These are phyloP conservation scores for Drosophila serrata DNA, from an alignment of 1,140 invertebrate genomes.

Conservation along the genomic window DNA sequence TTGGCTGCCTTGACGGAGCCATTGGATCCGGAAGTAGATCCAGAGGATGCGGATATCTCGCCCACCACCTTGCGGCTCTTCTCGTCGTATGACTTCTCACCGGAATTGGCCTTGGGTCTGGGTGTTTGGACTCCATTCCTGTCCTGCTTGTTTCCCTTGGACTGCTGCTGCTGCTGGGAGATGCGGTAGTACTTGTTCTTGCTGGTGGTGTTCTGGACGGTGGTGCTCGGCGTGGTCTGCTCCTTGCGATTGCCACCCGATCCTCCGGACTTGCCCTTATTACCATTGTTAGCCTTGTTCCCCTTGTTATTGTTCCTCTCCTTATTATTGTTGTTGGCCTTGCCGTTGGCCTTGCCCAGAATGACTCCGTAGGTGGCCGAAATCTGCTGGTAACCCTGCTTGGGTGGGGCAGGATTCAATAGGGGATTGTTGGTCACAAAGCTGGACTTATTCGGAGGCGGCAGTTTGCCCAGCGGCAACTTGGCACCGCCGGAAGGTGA, in stretches of 20 bases:
- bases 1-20: slow-evolving; percentile 86
- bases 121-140: slow-evolving; percentile 61
- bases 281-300: slow-evolving; percentile 56
- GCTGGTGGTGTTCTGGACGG: slow-evolving; percentile 36
- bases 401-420: slow-evolving; percentile 43
- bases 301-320: slow-evolving; percentile 55
- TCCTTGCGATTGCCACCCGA: slow-evolving; percentile 39
- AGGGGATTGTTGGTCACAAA: slow-evolving; percentile 71
- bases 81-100: slow-evolving; percentile 68
- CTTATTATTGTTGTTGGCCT: slow-evolving; percentile 45
- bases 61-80: slow-evolving; percentile 72
- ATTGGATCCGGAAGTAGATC: slow-evolving; percentile 4
- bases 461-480: slow-evolving; percentile 60
- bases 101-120: slow-evolving; percentile 60
- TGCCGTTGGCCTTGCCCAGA: slow-evolving; percentile 54
- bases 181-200: slow-evolving; percentile 77
- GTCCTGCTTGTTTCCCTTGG: slow-evolving; percentile 60
- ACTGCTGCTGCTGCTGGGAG: slow-evolving; percentile 59
- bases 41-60: slow-evolving; percentile 42
- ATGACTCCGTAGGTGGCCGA: slow-evolving; percentile 79
- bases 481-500: slow-evolving; percentile 58
- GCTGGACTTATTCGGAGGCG: slow-evolving; percentile 62
- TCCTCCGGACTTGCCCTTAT: slow-evolving; percentile 53
- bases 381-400: slow-evolving; percentile 79
- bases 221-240: slow-evolving; percentile 31